Evolutionary conservation across 1,140 invertebrate genomes (phyloP).

Genomic region (Drosophila aff.): DNA sequence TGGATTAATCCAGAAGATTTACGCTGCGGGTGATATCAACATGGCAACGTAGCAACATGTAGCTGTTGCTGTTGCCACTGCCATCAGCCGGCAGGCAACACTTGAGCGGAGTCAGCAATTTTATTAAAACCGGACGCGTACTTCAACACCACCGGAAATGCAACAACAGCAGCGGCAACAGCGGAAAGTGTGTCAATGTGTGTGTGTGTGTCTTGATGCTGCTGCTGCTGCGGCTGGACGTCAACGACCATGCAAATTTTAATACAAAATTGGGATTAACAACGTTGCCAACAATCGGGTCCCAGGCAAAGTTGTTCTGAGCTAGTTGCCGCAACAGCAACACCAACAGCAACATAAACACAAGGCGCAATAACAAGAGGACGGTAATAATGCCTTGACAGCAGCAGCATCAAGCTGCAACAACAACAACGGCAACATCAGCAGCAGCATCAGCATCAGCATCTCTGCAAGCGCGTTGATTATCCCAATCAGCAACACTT

Average conservation of each 20-base stretch:
- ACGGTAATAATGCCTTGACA: slow-evolving; percentile 72
- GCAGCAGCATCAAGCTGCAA: slow-evolving; percentile 38
- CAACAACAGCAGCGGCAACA: slow-evolving; percentile 48
- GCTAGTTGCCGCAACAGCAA: slow-evolving; percentile 52
- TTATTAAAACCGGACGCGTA: slow-evolving; percentile 82
- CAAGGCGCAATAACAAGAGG: slow-evolving; percentile 46
- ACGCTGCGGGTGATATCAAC: slow-evolving; percentile 84
- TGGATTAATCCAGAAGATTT: slow-evolving; percentile 85
- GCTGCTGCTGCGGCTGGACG: slow-evolving; percentile 47
- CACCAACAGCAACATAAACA: slow-evolving; percentile 21
- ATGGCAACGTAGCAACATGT: slow-evolving; percentile 68
- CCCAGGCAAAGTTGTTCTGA: slow-evolving; percentile 34
- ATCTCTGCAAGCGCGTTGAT: slow-evolving; percentile 75
- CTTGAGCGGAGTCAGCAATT: slow-evolving; percentile 71
- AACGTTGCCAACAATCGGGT: slow-evolving; percentile 38
- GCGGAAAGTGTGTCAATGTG: slow-evolving; percentile 68
- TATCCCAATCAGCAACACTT: slow-evolving; percentile 84
- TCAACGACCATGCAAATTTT: slow-evolving; percentile 77
- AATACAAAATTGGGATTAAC: slow-evolving; percentile 78
- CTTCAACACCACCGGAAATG: slow-evolving; percentile 74
- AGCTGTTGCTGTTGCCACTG: slow-evolving; percentile 55
- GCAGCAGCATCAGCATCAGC: slow-evolving; percentile 46
- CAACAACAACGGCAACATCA: slow-evolving; percentile 35
- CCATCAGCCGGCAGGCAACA: slow-evolving; percentile 45
- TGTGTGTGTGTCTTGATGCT: slow-evolving; percentile 23